Base-by-base conservation (phyloP, 2,113 vertebrate genomes). In the Esox niger region DNA sequence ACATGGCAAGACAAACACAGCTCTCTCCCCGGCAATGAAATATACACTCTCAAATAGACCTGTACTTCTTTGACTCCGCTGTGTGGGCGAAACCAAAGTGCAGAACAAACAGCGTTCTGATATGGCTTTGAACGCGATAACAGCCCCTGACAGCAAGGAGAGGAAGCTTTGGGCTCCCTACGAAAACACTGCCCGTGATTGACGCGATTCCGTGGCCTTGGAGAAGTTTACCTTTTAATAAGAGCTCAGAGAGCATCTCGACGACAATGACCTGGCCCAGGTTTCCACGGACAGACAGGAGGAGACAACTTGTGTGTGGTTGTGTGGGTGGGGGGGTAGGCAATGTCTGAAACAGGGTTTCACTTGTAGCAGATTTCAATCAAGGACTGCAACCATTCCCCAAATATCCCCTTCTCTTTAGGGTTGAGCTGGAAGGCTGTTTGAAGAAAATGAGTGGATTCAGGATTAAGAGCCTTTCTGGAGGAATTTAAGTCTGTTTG, bases 31-130 rank as follows among this genome's bases (percentile, higher is more conserved):
- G 84, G 86, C 86, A 88, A 90, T 89, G 83, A 92, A 93, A 90
- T 76, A 84, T 84, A 88, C 88, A 91, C 88, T 89, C 84, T 92
- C 87, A 90, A 91, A 93, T 84, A 93, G 90, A 91, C 88, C 88
- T 88, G 88, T 91, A 80, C 83, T 85, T 90, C 93, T 95, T 93
- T 93, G 93, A 94, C 93, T 93, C 91, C 86, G 84, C 90, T 85
- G 88, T 89, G 93, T 86, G 91, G 78, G 88, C 85, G 86, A 91
- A 94, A 94, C 93, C 92, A 95, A 95, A 95, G 93, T 67, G 69
- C 88, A 96, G 94, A 96, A 96, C 94, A 96, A 96, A 96, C 93
- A 87, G 83, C 84, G 91, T 91, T 92, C 92, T 93, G 94, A 93
- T 94, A 91, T 77, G 88, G 84, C 92, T 94, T 94, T 95, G 94